Evolutionary conservation across 2,797 vertebrate genomes (phyloP), one percentile per base, ranked within the genome.

Genomic region (Pseudochirops cupreus): DNA sequence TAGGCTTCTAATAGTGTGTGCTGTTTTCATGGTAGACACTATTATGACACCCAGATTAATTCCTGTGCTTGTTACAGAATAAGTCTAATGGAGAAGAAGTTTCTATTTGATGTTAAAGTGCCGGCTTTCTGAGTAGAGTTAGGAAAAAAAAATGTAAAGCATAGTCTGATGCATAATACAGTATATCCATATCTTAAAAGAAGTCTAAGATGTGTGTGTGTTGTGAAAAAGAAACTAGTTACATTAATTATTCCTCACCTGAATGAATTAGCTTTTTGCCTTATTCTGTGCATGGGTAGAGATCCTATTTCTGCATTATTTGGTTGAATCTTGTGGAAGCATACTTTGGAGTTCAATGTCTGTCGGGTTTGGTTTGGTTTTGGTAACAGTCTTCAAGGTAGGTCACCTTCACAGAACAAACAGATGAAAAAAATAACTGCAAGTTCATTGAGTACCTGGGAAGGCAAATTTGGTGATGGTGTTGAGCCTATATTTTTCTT

Each of bases 261-360:
- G 97, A 98, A 98, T 99, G 98, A 98, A 98, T 98, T 99, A 99
- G 99, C 99, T 99, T 98, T 46, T 98, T 99, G 99, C 99, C 99
- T 99, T 99, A 99, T 98, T 99, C 99, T 97, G 98, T 99, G 99
- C 99, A 99, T 99, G 99, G 98, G 98, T 99, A 99, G 98, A 99
- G 99, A 99, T 98, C 97, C 98, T 99, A 98, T 99, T 99, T 99
- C 99, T 98, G 98, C 98, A 98, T 99, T 98, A 98, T 98, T 99
- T 98, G 97, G 93, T 98, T 98, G 98, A 98, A 98, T 97, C 94
- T 97, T 98, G 98, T 90, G 56, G 97, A 98, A 98, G 97, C 97
- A 97, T 97, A 96, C n/a, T 98, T 97, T 97, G 95, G 56, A 98
- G 97, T 98, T 96, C 98, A 92, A 97, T 98, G 98, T 98, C 97